These are phyloP conservation scores for Epinotia brunnichana DNA, from an alignment of 2,888 invertebrate species.

Conservation along the genomic window DNA sequence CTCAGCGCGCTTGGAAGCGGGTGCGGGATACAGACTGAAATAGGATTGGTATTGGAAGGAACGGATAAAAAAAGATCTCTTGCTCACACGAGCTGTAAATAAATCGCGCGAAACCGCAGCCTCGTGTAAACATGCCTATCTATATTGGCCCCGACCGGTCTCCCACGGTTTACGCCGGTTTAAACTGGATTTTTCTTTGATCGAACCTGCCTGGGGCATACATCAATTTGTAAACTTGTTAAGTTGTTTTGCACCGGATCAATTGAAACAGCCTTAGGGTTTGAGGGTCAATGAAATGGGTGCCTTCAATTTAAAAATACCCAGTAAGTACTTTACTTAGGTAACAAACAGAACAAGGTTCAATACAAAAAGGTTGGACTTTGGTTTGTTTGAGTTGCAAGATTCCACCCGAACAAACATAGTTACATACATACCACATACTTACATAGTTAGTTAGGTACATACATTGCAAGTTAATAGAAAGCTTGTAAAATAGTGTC, in stretches of 20 bases:
- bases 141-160: conserved; percentile 28
- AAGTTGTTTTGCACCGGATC: conserved; percentile 8
- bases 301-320: too few relatives aligned
- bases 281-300: conserved; percentile 5
- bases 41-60: neutral
- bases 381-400: too few relatives aligned
- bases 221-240: conserved; percentile 36
- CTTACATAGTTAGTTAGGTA: too few relatives aligned
- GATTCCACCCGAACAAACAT: too few relatives aligned
- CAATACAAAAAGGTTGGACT: too few relatives aligned
- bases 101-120: conserved; percentile 25
- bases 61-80: neutral
- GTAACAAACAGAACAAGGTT: neutral
- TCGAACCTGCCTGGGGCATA: conserved; percentile 18
- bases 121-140: conserved; percentile 25
- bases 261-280: neutral
- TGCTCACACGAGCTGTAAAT: conserved; percentile 7
- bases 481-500: too few relatives aligned
- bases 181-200: conserved; percentile 41
- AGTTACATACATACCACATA: too few relatives aligned
- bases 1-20: neutral
- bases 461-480: too few relatives aligned
- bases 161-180: conserved; percentile 35
- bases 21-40: neutral
- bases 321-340: neutral